Percentiles rank a stretch among this genome's conserved stretches.
These are phyloP conservation scores for Umimayanthus kanabou DNA, from an alignment of 92 coral and sea anemone species.

Conservation along the genomic window DNA sequence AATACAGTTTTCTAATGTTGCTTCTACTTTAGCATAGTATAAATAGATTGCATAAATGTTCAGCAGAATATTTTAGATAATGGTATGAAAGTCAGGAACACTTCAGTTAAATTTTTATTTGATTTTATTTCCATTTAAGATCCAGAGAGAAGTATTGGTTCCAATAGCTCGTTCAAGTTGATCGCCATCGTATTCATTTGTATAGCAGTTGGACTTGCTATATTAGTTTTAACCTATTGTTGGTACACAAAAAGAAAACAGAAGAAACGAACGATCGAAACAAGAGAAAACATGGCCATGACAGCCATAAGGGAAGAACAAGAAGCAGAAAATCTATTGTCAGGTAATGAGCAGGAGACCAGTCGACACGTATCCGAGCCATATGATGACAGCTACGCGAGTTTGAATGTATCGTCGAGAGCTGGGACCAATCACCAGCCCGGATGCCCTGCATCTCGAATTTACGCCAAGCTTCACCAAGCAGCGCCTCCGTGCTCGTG, in stretches of 20 bases:
- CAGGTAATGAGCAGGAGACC: background rate
- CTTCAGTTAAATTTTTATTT: too few relatives aligned
- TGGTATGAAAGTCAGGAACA: too few relatives aligned
- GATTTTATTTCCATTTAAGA: too few relatives aligned
- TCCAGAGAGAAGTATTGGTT: too few relatives aligned
- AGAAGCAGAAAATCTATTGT: background rate
- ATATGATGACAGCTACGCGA: background rate
- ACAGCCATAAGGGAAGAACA: background rate
- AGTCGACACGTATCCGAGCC: background rate
- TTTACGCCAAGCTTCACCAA: background rate
- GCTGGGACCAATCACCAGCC: background rate
- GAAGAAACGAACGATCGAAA: background rate
- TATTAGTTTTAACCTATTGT: background rate
- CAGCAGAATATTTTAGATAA: too few relatives aligned
- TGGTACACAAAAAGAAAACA: slow-evolving; percentile 1
- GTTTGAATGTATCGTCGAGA: background rate
- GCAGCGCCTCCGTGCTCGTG: background rate
- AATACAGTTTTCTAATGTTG: too few relatives aligned
- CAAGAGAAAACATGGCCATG: background rate
- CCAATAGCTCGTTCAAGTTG: background rate
- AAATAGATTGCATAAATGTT: too few relatives aligned
- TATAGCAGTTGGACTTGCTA: background rate
- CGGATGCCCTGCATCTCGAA: background rate
- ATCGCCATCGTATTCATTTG: background rate
- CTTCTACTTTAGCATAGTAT: too few relatives aligned